Evolutionary conservation across 2,797 vertebrate species (phyloP), one percentile per base, ranked within the genome.

Genomic region (Danio choprae): DNA sequence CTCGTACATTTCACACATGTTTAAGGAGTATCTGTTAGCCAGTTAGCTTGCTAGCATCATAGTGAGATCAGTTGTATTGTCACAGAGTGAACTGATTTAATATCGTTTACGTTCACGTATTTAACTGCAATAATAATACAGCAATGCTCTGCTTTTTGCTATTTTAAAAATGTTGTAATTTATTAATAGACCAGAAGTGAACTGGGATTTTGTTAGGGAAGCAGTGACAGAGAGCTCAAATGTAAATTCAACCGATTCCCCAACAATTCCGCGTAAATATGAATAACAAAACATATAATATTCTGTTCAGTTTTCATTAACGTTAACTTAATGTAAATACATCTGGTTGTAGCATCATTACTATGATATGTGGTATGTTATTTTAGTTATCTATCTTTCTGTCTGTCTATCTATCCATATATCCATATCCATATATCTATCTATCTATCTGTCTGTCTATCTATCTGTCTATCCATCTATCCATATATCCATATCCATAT

Each of bases 11-110:
- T 5, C 10, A 3, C 18, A 1, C 46, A 11, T 0, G 11, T 41
- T 12, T 36, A 10, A 18, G 10, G 16, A 68, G 43, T 38, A 6
- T 44, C 6, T 68, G 40, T 22, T 70, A 29, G 76, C 65, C n/a
- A 15, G 64, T 38, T 69, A 78, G 76, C 77, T 16, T 44, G 67
- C 69, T 51, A 50, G 76, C 44, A 13, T 51, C 55, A 16, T 1
- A 41, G 65, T 29, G 20, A n/a, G 16, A 36, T 48, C 22, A 20
- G 40, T 69, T 56, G 63, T 68, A 67, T 68, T 68, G 75, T 68
- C 62, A 46, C 1, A 18, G 71, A 74, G 10, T 67, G 51, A 77
- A 29, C 41, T 36, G 65, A 60, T 69, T 69, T 59, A 59, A 69
- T 60, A 58, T 68, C 4, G 6, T 15, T 77, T 53, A 18, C 50